Evolutionary conservation across 2,797 vertebrate species (phyloP), one percentile per base, ranked within the genome.

Genomic region (Myotis daubentonii): DNA sequence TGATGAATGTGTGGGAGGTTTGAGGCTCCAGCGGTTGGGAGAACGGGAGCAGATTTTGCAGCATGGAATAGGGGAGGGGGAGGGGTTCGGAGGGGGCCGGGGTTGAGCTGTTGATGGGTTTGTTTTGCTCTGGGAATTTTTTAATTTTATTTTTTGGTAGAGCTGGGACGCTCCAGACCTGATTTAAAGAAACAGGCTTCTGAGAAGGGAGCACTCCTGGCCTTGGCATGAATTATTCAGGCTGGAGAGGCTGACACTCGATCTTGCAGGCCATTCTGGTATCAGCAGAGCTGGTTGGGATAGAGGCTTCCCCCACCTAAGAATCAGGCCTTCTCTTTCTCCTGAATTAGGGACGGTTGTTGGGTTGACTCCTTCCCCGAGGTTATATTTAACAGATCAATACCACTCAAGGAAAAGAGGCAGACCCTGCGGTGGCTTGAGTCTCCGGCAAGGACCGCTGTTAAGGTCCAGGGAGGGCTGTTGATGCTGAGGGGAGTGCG

Each of bases 141-240:
- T 87, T 6, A 30, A 13, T 65, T 74, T 60, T 49, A 74, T 38
- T 55, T 47, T 0, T 8, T 10, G 8, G 2, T 47, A 90, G 72
- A 81, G 80, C 66, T 74, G 66, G 79, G 79, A 91, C 81, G 93
- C 93, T 81, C 85, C 76, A 95, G 93, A 96, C 88, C 75, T 93
- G 95, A 96, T 96, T 97, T 97, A 97, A 97, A 97, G 97, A 93
- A 94, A 96, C 92, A 96, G 90, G 81, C 93, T 96, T 86, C 82
- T 25, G 82, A 90, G 94, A 92, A 93, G 79, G 94, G 93, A 95
- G 82, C 33, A 20, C 53, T 97, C 93, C 80, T 95, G 76, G 90
- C 51, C 83, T 96, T 91, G 91, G 38, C 71, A 72, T 97, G 90
- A 89, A 97, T 89, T 95, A 93, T 93, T 95, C n/a, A 93, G 66